Evolutionary conservation across 92 coral and sea anemone genomes (phyloP).

Genomic region (Epizoanthus stellaris): DNA sequence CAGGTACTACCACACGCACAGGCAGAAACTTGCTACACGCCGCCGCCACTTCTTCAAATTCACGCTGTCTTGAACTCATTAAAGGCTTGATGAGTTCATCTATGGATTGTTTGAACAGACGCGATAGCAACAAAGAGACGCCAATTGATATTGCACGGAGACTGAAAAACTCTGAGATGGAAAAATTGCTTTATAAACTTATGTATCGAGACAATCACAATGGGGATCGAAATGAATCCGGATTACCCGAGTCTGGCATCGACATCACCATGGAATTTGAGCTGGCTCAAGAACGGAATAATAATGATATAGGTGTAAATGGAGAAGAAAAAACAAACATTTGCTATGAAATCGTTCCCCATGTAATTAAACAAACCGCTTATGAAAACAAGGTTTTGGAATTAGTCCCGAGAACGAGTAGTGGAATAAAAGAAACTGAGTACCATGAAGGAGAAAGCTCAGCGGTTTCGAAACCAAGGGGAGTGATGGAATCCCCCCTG

Average conservation of each 20-base stretch:
- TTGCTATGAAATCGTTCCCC: conserved; percentile 12
- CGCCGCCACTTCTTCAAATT: conserved; percentile 69
- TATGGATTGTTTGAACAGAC: conserved; percentile 46
- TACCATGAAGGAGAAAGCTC: not conserved
- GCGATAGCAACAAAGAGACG: conserved; percentile 67
- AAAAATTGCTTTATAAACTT: conserved; percentile 57
- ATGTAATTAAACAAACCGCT: conserved; percentile 1
- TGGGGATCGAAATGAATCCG: conserved; percentile 24
- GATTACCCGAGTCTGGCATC: conserved; percentile 54
- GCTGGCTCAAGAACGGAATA: not conserved
- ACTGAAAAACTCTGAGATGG: conserved; percentile 57
- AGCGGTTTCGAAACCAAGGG: not conserved
- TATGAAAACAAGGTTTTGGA: conserved; percentile 13
- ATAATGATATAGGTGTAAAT: conserved; percentile 12
- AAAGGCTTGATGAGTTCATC: conserved; percentile 57
- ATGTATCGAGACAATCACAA: conserved; percentile 30
- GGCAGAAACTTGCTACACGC: conserved; percentile 80
- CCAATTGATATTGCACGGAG: conserved; percentile 71
- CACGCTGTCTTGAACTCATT: conserved; percentile 66
- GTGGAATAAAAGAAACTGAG: not conserved
- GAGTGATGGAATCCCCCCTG: not conserved
- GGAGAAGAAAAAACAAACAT: conserved; percentile 53
- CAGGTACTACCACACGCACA: conserved; percentile 57
- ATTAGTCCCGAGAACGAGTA: not conserved
- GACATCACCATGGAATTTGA: conserved; percentile 46